phyloP scores from a whole-genome alignment of 2,888 invertebrate species.

The Hirtodrosophila histrioides region DNA sequence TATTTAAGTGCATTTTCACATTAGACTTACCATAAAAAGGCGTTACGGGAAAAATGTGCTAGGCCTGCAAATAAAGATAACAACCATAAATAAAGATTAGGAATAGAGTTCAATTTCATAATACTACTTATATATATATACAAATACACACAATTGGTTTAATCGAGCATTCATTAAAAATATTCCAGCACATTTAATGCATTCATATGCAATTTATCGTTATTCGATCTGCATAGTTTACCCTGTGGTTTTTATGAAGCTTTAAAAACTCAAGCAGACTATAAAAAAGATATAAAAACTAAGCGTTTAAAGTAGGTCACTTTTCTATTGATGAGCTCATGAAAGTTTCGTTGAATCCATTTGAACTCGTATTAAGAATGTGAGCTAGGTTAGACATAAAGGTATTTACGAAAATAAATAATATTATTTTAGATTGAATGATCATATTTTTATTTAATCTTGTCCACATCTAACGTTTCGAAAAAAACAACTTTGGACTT shows the following conservation, averaged over 20 bases:
- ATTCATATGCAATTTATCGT: constrained; percentile 25
- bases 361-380: neutral
- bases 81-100: constrained; percentile 34
- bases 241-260: neutral
- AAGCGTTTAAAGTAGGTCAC: constrained; percentile 23
- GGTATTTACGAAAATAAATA: too few relatives aligned
- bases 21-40: constrained; percentile 62
- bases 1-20: constrained; percentile 13
- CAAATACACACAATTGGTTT: constrained; percentile 1
- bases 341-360: neutral
- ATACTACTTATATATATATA: neutral
- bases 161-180: constrained; percentile 8
- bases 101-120: constrained; percentile 14
- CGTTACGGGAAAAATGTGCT: constrained; percentile 26
- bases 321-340: constrained; percentile 9
- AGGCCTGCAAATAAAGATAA: constrained; percentile 49
- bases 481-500: too few relatives aligned
- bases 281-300: constrained; percentile 14
- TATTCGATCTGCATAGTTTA: constrained; percentile 4
- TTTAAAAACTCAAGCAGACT: constrained; percentile 4
- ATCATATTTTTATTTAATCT: too few relatives aligned
- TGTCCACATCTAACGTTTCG: too few relatives aligned
- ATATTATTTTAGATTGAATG: too few relatives aligned
- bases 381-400: too few relatives aligned
- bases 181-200: constrained; percentile 6